Evolutionary conservation across 2,888 invertebrate species (phyloP).

Genomic region (Lasioglossum morio): DNA sequence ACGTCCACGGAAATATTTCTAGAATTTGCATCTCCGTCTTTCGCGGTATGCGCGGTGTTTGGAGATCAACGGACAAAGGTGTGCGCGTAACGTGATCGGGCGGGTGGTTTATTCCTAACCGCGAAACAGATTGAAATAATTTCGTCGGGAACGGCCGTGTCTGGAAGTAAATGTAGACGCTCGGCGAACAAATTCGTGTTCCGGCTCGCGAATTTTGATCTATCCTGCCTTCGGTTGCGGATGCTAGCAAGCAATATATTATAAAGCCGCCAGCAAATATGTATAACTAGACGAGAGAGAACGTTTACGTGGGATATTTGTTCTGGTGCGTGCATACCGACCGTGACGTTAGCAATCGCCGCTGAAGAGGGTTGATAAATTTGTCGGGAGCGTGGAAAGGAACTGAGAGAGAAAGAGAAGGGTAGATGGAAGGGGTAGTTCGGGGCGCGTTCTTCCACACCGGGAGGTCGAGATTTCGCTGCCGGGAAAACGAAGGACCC

Average conservation of each 20-base stretch:
- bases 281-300: conserved; percentile 21
- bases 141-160: background rate
- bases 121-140: background rate
- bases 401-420: conserved; percentile 7
- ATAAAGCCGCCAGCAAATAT: conserved; percentile 35
- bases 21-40: background rate
- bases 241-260: conserved; percentile 30
- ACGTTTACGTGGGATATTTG: conserved; percentile 57
- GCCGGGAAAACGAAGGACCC: conserved; percentile 56
- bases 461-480: conserved; percentile 65
- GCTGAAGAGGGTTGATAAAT: conserved; percentile 66
- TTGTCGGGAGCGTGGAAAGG: conserved; percentile 39
- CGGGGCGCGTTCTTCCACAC: conserved; percentile 52
- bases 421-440: conserved; percentile 32
- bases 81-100: background rate
- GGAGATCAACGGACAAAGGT: background rate
- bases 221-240: background rate
- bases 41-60: background rate
- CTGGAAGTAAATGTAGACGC: background rate
- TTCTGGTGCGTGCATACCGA: conserved; percentile 46
- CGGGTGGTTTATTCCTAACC: background rate
- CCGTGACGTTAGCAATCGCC: conserved; percentile 57
- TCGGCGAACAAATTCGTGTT: background rate
- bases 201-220: background rate
- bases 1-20: background rate